phyloP scores from a whole-genome alignment of 2,888 invertebrate species.

The Cephus spinipes region DNA sequence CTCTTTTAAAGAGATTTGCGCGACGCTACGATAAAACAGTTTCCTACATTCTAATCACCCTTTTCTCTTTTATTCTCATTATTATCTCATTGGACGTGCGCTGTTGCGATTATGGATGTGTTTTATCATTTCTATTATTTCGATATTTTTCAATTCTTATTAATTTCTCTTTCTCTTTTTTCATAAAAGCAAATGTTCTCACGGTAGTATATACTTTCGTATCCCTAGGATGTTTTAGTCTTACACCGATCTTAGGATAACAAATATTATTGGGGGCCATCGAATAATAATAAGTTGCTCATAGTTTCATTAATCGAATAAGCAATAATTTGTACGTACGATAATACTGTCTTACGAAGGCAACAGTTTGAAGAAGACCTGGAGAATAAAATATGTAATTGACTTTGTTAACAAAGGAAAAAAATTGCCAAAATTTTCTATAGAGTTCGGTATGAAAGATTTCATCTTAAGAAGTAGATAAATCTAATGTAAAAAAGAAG shows the following conservation, averaged over 20 bases:
- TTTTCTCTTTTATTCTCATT: neutral
- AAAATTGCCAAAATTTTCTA: neutral
- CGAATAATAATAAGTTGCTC: too few relatives aligned
- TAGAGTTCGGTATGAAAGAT: neutral
- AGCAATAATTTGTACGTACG: too few relatives aligned
- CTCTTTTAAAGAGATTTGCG: neutral
- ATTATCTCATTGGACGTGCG: neutral
- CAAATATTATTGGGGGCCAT: neutral
- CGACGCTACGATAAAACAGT: neutral
- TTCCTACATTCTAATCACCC: neutral
- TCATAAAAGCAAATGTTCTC: neutral
- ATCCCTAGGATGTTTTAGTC: neutral
- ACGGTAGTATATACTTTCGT: neutral
- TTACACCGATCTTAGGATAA: neutral
- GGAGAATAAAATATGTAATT: neutral
- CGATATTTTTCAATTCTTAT: neutral
- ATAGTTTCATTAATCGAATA: too few relatives aligned
- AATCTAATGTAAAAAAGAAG: neutral
- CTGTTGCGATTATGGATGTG: neutral
- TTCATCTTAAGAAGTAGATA: neutral
- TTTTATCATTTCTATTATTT: neutral
- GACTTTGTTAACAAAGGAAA: neutral
- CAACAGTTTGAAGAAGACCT: neutral
- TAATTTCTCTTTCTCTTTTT: neutral
- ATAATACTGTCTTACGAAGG: neutral